A percentile compares a stretch with the other conserved stretches of the same genome.
phyloP scores from a whole-genome alignment of 2,888 invertebrate species.

The Marasmarcha lunaedactyla region DNA sequence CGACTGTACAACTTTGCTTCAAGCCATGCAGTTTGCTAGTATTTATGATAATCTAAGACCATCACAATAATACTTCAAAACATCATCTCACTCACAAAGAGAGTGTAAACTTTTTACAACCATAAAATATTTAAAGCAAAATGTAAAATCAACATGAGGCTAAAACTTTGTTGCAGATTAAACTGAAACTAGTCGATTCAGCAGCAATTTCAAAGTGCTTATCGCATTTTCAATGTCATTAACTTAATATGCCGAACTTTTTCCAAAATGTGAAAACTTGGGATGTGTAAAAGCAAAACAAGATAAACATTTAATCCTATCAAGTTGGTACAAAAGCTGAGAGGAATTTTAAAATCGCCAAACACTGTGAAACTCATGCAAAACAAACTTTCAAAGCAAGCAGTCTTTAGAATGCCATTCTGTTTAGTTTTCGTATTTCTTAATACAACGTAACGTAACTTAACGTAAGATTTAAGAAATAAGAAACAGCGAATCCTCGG shows the following conservation, averaged over 20 bases:
- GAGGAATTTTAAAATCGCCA: conserved; percentile 40
- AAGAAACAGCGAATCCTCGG: conserved; percentile 11
- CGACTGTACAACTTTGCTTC: too few species aligned
- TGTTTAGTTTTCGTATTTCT: conserved; percentile 68
- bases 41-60: too few species aligned
- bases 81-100: too few species aligned
- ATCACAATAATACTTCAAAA: too few species aligned
- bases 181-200: too few species aligned
- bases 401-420: conserved; percentile 61
- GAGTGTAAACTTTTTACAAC: too few species aligned
- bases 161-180: too few species aligned
- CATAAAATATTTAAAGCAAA: too few species aligned
- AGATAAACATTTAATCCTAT: conserved; percentile 40
- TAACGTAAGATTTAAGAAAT: conserved; percentile 22
- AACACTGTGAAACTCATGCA: conserved; percentile 46
- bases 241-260: neutral
- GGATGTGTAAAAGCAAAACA: conserved; percentile 19
- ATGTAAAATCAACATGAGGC: too few species aligned
- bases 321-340: conserved; percentile 25
- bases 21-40: too few species aligned
- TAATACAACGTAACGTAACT: conserved; percentile 62
- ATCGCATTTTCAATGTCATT: neutral
- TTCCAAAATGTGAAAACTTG: conserved; percentile 1
- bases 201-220: conserved; percentile 3
- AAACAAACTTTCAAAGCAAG: conserved; percentile 56